Percentiles rank a stretch among this genome's conserved stretches.
Conservation (phyloP, 1,140 invertebrate genomes). For the Drosophila orena region DNA sequence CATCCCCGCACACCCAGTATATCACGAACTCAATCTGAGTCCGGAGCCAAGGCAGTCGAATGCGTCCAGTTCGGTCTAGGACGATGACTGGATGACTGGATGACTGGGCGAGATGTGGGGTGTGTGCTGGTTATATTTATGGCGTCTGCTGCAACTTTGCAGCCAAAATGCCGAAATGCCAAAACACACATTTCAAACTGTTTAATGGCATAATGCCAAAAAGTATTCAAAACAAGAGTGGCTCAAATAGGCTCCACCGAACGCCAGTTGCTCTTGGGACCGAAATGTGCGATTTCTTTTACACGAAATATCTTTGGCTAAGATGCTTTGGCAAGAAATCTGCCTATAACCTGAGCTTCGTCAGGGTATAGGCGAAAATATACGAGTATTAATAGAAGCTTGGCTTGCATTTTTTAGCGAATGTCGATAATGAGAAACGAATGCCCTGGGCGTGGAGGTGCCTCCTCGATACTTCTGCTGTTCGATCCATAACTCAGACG, state of each 20-base stretch:
- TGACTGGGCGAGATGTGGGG: conserved; percentile 58
- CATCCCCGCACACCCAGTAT: conserved; percentile 2
- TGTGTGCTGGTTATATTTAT: conserved; percentile 68
- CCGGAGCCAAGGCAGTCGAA: conserved; percentile 29
- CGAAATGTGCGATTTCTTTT: too few relatives aligned
- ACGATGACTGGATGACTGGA: conserved; percentile 50
- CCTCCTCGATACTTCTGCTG: background rate
- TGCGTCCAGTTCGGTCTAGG: conserved; percentile 16
- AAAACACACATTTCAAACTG: conserved; percentile 57
- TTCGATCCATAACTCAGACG: conserved; percentile 52
- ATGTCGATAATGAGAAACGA: conserved; percentile 80
- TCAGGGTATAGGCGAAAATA: background rate
- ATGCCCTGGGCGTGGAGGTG: conserved; percentile 44
- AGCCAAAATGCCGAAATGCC: conserved; percentile 66
- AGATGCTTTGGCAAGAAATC: background rate
- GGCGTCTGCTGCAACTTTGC: conserved; percentile 73
- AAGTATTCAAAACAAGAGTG: conserved; percentile 56
- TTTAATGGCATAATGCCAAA: conserved; percentile 70
- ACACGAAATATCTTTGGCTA: background rate
- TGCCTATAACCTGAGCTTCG: background rate
- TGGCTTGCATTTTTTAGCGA: conserved; percentile 67
- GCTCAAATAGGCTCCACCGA: background rate
- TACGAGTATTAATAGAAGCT: conserved; percentile 61
- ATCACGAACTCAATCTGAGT: conserved; percentile 31
- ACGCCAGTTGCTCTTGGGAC: conserved; percentile 2